Evolutionary conservation across 2,888 invertebrate species (phyloP).

Genomic region (Malacosoma neustria): DNA sequence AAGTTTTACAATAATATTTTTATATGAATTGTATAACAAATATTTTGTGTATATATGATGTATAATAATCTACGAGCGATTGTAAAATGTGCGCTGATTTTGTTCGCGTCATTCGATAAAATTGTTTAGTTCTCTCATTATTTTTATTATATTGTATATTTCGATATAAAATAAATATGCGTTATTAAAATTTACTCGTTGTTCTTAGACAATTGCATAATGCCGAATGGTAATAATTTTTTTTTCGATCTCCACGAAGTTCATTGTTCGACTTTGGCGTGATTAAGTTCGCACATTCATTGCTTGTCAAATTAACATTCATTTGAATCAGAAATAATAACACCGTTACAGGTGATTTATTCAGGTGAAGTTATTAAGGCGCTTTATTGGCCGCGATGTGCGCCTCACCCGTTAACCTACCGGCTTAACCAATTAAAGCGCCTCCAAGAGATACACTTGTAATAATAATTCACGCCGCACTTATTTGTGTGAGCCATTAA

Average conservation of each 20-base stretch:
- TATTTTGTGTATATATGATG: slow-evolving; percentile 1
- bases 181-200: slow-evolving; percentile 36
- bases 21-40: neutral
- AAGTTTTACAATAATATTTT: neutral
- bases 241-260: slow-evolving; percentile 22
- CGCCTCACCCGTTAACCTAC: slow-evolving; percentile 52
- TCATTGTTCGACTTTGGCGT: slow-evolving; percentile 37
- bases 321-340: slow-evolving; percentile 39
- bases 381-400: slow-evolving; percentile 28
- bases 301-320: slow-evolving; percentile 52
- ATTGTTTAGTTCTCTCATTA: slow-evolving; percentile 17
- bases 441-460: slow-evolving; percentile 32
- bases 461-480: slow-evolving; percentile 23
- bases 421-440: slow-evolving; percentile 43
- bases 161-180: slow-evolving; percentile 51
- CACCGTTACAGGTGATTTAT: slow-evolving; percentile 47
- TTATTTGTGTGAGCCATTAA: slow-evolving; percentile 11
- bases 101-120: slow-evolving; percentile 12
- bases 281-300: slow-evolving; percentile 51
- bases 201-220: slow-evolving; percentile 15
- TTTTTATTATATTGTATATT: slow-evolving; percentile 48
- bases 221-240: slow-evolving; percentile 35
- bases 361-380: slow-evolving; percentile 45
- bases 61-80: slow-evolving; percentile 1
- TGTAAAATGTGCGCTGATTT: slow-evolving; percentile 11